Evolutionary conservation across 2,888 invertebrate species (phyloP), one percentile per base, ranked within the genome.

Genomic region (Nemurella pictetii): DNA sequence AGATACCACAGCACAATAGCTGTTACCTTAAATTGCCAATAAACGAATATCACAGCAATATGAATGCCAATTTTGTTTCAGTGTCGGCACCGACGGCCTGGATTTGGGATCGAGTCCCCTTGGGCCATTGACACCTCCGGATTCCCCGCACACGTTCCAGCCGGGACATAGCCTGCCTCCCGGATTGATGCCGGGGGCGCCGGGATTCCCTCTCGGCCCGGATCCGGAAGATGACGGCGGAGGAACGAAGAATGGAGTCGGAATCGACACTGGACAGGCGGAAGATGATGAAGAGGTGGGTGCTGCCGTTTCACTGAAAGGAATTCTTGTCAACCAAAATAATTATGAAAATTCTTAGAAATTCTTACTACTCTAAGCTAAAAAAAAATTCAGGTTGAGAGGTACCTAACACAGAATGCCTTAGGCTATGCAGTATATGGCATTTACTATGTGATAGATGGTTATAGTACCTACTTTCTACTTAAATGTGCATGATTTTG

Each of bases 71-170:
- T 36, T 36, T 15, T n/a, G n/a, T 77, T 77, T 15, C n/a, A 82
- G 82, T 27, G 55, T 82, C 20, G 82, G 82, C 27, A 82, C 82
- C 12, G 82, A 82, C 20, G 82, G 82, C 28, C n/a, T 82, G 72
- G 82, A 82, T 29, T 28, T 82, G 82, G 82, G 82, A 9, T 82
- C 82, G 7, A 82, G 82, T 28, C 82, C 82, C 25, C 28, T 86
- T n/a, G 86, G 86, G 3, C 85, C 86, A 9, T 81, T 86, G n/a
- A 85, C 86, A 2, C 85, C 86, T 36, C 86, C 86, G 2, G 32
- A 84, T 4, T 85, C 85, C 15, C 85, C 86, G 7, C 86, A 86
- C 84, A 85, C 85, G 4, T 86, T 86, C 73, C 86, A 86, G 73
- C 86, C 86, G 7, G 85, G 85, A 9, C 86, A 84, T 29, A 83